phyloP scores from a whole-genome alignment of 2,797 vertebrate genomes.

The Xiphorhynchus erythropygius region DNA sequence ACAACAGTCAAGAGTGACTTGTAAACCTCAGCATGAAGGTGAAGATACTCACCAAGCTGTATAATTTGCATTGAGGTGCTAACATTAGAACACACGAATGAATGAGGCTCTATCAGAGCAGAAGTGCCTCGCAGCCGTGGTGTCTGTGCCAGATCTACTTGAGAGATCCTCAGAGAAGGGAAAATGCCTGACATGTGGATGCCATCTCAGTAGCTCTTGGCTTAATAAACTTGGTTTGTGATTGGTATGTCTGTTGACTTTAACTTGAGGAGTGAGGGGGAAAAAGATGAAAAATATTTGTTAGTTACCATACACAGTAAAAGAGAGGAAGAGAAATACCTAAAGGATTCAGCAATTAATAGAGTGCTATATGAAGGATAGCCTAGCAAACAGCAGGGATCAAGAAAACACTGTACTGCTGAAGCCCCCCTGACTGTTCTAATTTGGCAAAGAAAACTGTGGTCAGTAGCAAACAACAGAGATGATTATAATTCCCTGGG shows the following conservation, averaged over 20 bases:
- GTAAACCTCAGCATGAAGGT: neutral
- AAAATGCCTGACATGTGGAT: neutral
- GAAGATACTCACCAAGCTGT: neutral
- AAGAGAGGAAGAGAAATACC: neutral
- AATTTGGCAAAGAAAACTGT: neutral
- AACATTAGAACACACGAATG: neutral
- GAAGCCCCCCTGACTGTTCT: neutral
- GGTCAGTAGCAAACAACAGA: neutral
- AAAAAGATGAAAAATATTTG: neutral
- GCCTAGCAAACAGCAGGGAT: neutral
- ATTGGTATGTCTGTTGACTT: neutral
- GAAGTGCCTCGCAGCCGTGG: neutral
- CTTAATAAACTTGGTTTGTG: neutral
- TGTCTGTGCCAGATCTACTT: neutral
- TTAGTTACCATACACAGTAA: neutral
- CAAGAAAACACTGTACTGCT: neutral
- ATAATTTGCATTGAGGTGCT: neutral
- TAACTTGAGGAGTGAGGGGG: neutral
- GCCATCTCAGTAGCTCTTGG: neutral
- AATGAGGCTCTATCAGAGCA: neutral
- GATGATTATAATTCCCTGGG: neutral
- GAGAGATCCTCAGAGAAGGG: neutral
- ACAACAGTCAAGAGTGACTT: neutral
- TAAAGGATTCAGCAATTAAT: neutral
- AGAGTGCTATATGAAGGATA: neutral